Base-by-base conservation (phyloP, 2,113 vertebrate genomes). In the Dolichotis patagonum region DNA sequence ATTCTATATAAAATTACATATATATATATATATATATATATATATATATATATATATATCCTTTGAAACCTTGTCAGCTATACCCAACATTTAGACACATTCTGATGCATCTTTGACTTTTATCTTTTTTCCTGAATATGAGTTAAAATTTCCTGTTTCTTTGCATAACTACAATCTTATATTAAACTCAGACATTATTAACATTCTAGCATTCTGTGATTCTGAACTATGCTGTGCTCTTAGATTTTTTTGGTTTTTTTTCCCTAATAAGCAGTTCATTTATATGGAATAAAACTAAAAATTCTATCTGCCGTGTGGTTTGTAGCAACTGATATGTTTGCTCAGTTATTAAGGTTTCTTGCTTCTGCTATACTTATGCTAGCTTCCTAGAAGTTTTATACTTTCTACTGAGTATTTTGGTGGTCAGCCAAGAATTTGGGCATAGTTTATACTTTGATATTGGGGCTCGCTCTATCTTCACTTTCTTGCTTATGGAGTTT, bases 331-430 rank as follows among this genome's bases (percentile, higher is more conserved):
- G 78, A 87, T 80, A 49, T 62, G 62, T 87, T 91, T 91, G 46
- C 58, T 65, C 38, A 63, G 49, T 96, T 95, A 84, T 83, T 93
- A 89, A 8, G 26, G 12, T 28, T 96, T 96, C 52, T 80, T 93
- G 78, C 28, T 82, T 17, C 60, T 95, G 85, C 49, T 97, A 41
- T 91, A 95, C 94, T 94, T 73, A 89, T 38, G 35, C 67, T 46
- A 26, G 35, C 52, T 93, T 96, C 56, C 84, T 91, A 46, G 41
- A 62, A 93, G 43, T 80, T 91, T 91, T 73, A 91, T n/a, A 46
- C 52, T 35, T 83, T 46, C 80, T 96, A 73, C 54, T 93, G 88
- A 77, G 67, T 84, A 94, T 80, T 30, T 62, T 93, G 84, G 69
- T 73, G 75, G 35, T 91, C 38, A 96, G 54, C 73, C 87, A 95